Evolutionary conservation across 1,140 invertebrate species (phyloP), one percentile per base, ranked within the genome.

Genomic region (Ips nitidus): DNA sequence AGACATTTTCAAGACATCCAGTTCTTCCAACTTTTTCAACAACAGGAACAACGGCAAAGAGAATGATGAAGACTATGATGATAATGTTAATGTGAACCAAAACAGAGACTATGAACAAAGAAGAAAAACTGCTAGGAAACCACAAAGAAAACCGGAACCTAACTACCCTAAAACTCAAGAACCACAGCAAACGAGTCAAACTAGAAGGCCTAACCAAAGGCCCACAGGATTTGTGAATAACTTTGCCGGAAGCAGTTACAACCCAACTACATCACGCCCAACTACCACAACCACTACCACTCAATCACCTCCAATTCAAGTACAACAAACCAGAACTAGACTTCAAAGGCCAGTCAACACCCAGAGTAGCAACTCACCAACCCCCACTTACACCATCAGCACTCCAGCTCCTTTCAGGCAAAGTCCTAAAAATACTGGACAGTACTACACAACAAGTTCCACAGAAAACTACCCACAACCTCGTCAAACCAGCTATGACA

Each of bases 1-100:
- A 2, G 83, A 84, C n/a, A 83, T 86, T 66, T 81, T 88, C n/a
- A 84, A 86, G 8, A 85, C 87, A 4, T 88, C 86, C 38, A 87
- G 87, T 74, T 90, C 86, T 41, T 87, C 87, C 3, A 89, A 89
- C 75, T 89, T 89, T 77, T 90, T 88, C 77, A 87, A 86, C 69
- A 88, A 86, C 74, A 79, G 81, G 41, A 88, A 88, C 74, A 82
- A 82, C 40, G 85, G 84, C 45, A 84, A 86, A 70, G 85, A 87
- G 42, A 82, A 81, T 4, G 83, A 85, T 58, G 84, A 86, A 47
- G 86, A 89, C 70, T 80, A 81, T 56, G 83, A 86, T 4, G 83
- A 84, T 50, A 78, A 79, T 43, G 67, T 73, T 1, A 80, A 80
- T 57, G 72, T 75, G 22, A 80, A 81, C 53, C 73, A 75, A 61